phyloP scores from a whole-genome alignment of 2,797 vertebrate genomes.

The Distichodus sexfasciatus region DNA sequence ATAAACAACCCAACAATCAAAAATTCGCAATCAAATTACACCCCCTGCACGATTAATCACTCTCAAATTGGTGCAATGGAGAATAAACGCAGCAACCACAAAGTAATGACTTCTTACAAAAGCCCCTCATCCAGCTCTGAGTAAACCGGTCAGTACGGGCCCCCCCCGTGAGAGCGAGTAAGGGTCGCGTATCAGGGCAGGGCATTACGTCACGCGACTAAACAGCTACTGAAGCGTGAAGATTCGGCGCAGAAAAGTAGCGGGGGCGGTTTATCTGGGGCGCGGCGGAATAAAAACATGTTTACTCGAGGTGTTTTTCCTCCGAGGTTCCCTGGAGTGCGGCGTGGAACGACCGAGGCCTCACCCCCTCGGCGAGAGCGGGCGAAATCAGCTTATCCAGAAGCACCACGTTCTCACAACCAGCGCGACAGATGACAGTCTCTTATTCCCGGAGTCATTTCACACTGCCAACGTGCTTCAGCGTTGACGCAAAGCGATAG shows the following conservation, averaged over 20 bases:
- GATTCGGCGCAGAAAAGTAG: background rate
- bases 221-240: conserved; percentile 37
- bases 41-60: background rate
- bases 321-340: conserved; percentile 39
- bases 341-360: conserved; percentile 15
- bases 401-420: conserved; percentile 30
- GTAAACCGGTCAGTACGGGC: conserved; percentile 11
- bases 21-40: background rate
- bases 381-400: conserved; percentile 33
- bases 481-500: no score
- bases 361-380: conserved; percentile 10
- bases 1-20: no score
- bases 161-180: conserved; percentile 28
- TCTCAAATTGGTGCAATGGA: no score
- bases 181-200: conserved; percentile 31
- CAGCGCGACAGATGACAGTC: no score
- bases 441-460: background rate
- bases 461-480: no score
- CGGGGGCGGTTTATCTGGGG: background rate
- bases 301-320: conserved; percentile 41
- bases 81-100: no score
- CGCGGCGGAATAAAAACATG: conserved; percentile 41
- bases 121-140: conserved; percentile 16
- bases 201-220: conserved; percentile 24
- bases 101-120: conserved; percentile 17